These are phyloP conservation scores for Chaenogobius annularis DNA, from an alignment of 2,113 vertebrate genomes.

Conservation along the genomic window DNA sequence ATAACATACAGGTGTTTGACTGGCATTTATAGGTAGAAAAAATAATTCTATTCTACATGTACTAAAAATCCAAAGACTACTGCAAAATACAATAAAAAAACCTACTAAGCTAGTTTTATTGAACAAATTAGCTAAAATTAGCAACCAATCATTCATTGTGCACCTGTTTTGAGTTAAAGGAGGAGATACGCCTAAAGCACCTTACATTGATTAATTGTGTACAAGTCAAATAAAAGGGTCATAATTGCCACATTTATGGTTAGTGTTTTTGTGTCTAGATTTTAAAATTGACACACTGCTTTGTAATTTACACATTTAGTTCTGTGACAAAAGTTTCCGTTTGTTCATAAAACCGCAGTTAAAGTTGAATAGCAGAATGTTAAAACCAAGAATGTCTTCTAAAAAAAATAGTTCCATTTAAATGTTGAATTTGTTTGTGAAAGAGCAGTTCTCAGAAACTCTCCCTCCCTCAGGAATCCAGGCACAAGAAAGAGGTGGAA, in stretches of 20 bases:
- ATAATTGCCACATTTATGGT: constrained; percentile 6
- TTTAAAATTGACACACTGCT: neutral
- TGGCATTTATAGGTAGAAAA: neutral
- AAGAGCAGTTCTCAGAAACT: constrained; percentile 20
- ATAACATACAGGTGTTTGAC: neutral
- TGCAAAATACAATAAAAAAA: neutral
- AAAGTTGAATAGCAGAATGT: neutral
- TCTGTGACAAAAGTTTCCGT: neutral
- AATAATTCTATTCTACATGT: neutral
- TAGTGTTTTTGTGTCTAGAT: neutral
- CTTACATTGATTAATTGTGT: neutral
- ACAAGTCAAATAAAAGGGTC: neutral
- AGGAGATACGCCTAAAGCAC: neutral
- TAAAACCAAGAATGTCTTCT: neutral
- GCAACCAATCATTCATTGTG: neutral
- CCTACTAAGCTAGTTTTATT: neutral
- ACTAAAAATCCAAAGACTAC: neutral
- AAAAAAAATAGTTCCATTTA: constrained; percentile 19
- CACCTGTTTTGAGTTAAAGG: neutral
- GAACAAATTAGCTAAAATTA: neutral
- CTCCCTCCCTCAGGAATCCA: constrained; percentile 41
- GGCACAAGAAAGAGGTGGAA: constrained; percentile 45
- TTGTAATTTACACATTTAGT: neutral
- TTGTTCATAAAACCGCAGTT: neutral
- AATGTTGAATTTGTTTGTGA: constrained; percentile 28